Conservation (phyloP, 2,113 vertebrate genomes). For the Oenanthe melanoleuca region DNA sequence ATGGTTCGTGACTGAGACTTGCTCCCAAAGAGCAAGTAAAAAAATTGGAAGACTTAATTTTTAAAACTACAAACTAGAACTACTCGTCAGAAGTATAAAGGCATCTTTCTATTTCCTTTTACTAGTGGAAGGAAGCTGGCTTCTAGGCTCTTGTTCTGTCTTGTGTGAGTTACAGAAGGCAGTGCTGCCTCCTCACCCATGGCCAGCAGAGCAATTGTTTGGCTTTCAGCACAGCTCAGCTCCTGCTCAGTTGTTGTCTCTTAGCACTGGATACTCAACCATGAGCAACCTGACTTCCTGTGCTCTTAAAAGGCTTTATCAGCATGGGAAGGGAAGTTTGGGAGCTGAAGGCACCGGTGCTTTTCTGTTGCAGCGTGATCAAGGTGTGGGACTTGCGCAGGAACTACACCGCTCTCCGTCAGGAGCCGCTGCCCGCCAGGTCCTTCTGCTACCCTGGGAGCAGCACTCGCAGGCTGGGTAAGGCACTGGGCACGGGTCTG, state of each 20-base stretch:
- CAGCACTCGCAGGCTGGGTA: conserved; percentile 90
- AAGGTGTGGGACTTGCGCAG: conserved; percentile 97
- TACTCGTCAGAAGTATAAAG: not conserved
- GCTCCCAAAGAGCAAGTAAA: not conserved
- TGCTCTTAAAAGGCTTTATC: not conserved
- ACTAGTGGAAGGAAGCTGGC: not conserved
- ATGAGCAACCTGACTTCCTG: not conserved
- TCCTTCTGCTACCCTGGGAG: conserved; percentile 88
- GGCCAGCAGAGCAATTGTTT: not conserved
- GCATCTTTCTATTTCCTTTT: not conserved
- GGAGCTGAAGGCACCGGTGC: not conserved
- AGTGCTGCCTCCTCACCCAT: not conserved
- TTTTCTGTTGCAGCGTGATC: conserved; percentile 81
- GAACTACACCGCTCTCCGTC: conserved; percentile 83
- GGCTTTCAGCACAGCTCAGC: not conserved
- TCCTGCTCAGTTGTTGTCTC: not conserved
- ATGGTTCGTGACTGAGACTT: not conserved
- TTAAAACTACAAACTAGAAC: not conserved
- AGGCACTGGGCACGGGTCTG: not conserved
- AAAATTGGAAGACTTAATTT: not conserved
- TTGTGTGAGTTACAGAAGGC: not conserved
- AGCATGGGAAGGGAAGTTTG: not conserved
- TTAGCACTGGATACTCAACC: not conserved
- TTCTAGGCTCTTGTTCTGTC: not conserved
- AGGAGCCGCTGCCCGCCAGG: conserved; percentile 85